Evolutionary conservation across 2,113 vertebrate species (phyloP).

Genomic region (Hydropotes inermis): DNA sequence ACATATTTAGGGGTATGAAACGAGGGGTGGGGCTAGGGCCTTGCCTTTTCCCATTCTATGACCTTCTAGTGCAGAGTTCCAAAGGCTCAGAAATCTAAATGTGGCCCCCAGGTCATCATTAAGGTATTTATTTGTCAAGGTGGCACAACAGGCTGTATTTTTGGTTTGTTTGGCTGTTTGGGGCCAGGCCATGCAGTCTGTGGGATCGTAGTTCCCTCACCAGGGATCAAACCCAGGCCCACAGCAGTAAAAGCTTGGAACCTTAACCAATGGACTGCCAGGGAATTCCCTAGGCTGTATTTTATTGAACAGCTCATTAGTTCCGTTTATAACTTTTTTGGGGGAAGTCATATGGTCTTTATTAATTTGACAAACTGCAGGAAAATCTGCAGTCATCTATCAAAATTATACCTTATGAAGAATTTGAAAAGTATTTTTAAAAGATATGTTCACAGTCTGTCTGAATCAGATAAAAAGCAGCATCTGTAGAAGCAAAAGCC

Average conservation of each 20-base stretch:
- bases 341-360: constrained; percentile 76
- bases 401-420: constrained; percentile 79
- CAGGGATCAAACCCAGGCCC: not conserved
- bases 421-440: constrained; percentile 78
- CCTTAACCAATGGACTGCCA: not conserved
- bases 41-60: not conserved
- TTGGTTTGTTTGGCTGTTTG: not conserved
- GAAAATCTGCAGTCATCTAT: constrained; percentile 79
- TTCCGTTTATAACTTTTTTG: not conserved
- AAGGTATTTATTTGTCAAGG: not conserved
- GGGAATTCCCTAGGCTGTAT: not conserved
- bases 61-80: not conserved
- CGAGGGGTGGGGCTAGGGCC: not conserved
- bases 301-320: not conserved
- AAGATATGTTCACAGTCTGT: constrained; percentile 79
- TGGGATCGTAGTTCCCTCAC: not conserved
- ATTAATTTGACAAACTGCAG: constrained; percentile 79
- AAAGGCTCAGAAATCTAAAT: not conserved
- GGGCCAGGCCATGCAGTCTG: not conserved
- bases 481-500: constrained; percentile 70
- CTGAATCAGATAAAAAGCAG: constrained; percentile 77
- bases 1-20: not conserved
- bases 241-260: not conserved
- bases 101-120: not conserved
- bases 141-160: not conserved